These are phyloP conservation scores for Heterodera filipjevi DNA, from an alignment of 2,888 invertebrate genomes.

Conservation along the genomic window DNA sequence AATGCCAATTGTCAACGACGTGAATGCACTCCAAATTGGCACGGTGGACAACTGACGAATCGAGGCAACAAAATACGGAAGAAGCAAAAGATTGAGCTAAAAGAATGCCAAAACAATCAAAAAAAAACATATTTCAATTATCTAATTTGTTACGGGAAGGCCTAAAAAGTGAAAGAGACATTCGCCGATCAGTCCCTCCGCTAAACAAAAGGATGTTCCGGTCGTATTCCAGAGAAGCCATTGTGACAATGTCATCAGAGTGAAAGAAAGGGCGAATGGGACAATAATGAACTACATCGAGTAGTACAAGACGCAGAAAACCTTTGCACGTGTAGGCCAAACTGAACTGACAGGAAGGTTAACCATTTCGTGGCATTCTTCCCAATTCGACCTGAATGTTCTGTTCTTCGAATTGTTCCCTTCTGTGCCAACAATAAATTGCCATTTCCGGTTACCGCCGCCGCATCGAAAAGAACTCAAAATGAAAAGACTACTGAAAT, in stretches of 20 bases:
- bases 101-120: background rate
- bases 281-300: constrained; percentile 4
- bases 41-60: background rate
- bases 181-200: background rate
- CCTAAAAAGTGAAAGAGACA: background rate
- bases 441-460: constrained; percentile 21
- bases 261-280: constrained; percentile 9
- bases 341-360: background rate
- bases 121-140: background rate
- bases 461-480: background rate
- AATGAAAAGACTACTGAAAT: background rate
- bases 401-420: background rate
- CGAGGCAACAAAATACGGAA: background rate
- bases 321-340: constrained; percentile 15
- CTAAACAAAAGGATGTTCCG: background rate
- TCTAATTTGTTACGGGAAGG: background rate
- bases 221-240: background rate
- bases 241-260: constrained; percentile 9
- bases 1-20: background rate
- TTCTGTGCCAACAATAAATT: background rate
- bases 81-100: background rate
- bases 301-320: background rate
- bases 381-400: background rate
- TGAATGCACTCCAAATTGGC: background rate
- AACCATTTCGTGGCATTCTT: background rate